These are phyloP conservation scores for Turnix velox DNA, from an alignment of 2,113 vertebrate genomes.

Conservation along the genomic window DNA sequence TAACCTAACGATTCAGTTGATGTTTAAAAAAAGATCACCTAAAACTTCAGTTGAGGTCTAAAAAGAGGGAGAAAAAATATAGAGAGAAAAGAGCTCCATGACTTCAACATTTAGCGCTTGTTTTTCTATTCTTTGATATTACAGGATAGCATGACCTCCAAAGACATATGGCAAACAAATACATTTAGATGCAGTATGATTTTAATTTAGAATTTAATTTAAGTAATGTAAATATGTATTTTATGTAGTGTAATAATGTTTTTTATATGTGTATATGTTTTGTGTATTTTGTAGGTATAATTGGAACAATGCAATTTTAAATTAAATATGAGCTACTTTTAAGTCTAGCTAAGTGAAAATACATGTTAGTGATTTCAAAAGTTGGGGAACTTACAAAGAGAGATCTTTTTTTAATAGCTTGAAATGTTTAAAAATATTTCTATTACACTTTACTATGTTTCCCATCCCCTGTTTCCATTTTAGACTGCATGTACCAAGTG, in stretches of 20 bases:
- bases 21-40: not conserved
- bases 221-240: not conserved
- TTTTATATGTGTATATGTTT: not conserved
- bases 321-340: not conserved
- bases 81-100: not conserved
- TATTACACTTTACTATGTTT: conserved; percentile 5
- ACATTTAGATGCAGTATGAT: not conserved
- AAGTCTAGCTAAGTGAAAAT: not conserved
- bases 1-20: not conserved
- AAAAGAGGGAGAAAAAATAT: not conserved
- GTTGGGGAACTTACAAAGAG: not conserved
- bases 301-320: conserved; percentile 12
- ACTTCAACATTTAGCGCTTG: not conserved
- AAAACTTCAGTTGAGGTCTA: not conserved
- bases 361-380: not conserved
- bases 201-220: conserved; percentile 17
- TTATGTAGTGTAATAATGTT: not conserved
- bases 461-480: conserved; percentile 2
- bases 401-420: not conserved
- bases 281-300: not conserved
- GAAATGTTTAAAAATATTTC: conserved; percentile 22
- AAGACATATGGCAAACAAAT: not conserved
- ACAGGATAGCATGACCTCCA: not conserved
- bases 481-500: not conserved
- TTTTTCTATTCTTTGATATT: not conserved